phyloP scores from a whole-genome alignment of 92 coral and sea anemone genomes.

The Anthopleura xanthogrammica region DNA sequence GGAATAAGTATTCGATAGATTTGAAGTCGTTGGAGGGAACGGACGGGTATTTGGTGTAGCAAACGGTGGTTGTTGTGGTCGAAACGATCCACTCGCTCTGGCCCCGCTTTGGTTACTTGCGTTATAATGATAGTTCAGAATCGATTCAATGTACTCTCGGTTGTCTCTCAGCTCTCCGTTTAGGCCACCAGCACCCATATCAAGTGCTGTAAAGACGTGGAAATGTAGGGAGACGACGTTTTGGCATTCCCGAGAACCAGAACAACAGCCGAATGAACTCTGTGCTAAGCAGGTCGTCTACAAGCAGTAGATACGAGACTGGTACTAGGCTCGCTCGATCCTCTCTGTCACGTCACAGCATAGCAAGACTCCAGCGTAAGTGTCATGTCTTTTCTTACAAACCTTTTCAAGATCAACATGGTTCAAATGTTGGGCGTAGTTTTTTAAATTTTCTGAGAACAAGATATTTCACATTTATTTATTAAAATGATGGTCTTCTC shows the following conservation, averaged over 20 bases:
- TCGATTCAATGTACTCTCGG: constrained; percentile 63
- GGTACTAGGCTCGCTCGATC: not conserved
- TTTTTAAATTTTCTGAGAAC: not conserved
- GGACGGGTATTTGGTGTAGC: constrained; percentile 12
- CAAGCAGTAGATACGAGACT: not conserved
- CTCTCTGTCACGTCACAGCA: not conserved
- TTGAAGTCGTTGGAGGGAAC: constrained; percentile 36
- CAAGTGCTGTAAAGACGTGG: constrained; percentile 26
- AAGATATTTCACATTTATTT: not conserved
- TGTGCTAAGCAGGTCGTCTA: not conserved
- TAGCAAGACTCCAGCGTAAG: not conserved
- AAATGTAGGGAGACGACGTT: not conserved
- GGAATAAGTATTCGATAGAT: constrained; percentile 11
- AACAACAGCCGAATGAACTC: not conserved
- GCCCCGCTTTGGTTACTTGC: constrained; percentile 30
- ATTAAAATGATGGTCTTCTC: not conserved
- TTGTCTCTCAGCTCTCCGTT: constrained; percentile 80
- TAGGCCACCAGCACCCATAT: constrained; percentile 93
- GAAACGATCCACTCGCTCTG: constrained; percentile 26
- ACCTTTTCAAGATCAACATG: not conserved
- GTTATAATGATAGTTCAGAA: constrained; percentile 60
- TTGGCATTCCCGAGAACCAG: not conserved
- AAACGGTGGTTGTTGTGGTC: constrained; percentile 13
- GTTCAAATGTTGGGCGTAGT: not conserved
- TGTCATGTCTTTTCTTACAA: not conserved